Evolutionary conservation across 1,140 invertebrate species (phyloP).

Genomic region (Euwallacea similis): DNA sequence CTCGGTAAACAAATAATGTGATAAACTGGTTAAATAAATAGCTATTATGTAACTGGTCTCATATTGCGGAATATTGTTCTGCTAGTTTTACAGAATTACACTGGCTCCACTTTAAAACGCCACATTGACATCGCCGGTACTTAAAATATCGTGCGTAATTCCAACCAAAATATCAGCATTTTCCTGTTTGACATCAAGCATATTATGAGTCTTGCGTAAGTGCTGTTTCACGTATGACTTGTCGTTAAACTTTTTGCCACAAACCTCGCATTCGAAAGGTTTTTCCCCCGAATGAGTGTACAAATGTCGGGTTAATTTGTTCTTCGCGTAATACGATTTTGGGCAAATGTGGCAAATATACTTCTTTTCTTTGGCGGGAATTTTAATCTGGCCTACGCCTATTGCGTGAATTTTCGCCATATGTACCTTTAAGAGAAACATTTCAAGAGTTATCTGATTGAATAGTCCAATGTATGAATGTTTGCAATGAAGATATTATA

Average conservation of each 20-base stretch:
- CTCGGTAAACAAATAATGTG: too few species aligned
- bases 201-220: slow-evolving; percentile 41
- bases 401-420: slow-evolving; percentile 36
- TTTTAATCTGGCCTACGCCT: slow-evolving; percentile 41
- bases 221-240: slow-evolving; percentile 48
- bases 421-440: slow-evolving; percentile 19
- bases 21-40: too few species aligned
- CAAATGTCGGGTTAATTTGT: slow-evolving; percentile 65
- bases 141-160: too few species aligned
- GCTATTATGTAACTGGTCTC: too few species aligned
- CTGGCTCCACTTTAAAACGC: too few species aligned
- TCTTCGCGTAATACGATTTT: slow-evolving; percentile 61
- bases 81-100: too few species aligned
- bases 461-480: too few species aligned
- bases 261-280: slow-evolving; percentile 66
- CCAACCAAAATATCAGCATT: too few species aligned
- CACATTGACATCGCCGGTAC: too few species aligned
- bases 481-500: background rate
- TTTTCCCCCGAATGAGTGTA: slow-evolving; percentile 72
- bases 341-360: slow-evolving; percentile 46
- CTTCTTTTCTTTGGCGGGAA: slow-evolving; percentile 43
- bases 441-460: background rate
- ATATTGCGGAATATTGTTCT: too few species aligned
- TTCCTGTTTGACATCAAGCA: slow-evolving; percentile 4
- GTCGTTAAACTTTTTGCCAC: slow-evolving; percentile 58